Conservation (phyloP, 2,113 vertebrate species). For the Lamprologus lemairii region DNA sequence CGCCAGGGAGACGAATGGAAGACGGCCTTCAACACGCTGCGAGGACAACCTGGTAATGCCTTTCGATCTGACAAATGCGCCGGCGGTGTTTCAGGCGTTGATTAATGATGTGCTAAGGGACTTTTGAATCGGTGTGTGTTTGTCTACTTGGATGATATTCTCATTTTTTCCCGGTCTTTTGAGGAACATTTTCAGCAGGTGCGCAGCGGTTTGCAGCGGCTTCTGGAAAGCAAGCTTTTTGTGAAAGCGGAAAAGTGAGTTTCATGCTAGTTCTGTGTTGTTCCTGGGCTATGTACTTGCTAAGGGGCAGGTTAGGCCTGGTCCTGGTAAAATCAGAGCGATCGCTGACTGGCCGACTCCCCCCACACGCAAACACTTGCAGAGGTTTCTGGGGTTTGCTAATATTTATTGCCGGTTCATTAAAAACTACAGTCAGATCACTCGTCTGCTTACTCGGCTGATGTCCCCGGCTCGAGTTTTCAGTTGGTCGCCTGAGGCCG, state of each 20-base stretch:
- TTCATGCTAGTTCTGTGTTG: background rate
- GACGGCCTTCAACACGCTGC: rapidly evolving
- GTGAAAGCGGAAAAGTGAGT: background rate
- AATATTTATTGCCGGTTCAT: background rate
- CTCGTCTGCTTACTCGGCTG: rapidly evolving
- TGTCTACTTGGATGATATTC: no score
- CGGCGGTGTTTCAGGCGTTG: background rate
- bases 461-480: background rate
- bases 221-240: background rate
- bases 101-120: background rate
- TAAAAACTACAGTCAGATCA: background rate
- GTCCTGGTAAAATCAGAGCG: background rate
- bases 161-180: no score
- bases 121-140: background rate
- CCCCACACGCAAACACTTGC: background rate
- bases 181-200: background rate
- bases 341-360: background rate
- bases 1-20: background rate
- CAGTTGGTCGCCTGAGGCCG: rapidly evolving
- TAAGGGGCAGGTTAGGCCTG: background rate
- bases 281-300: background rate
- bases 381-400: background rate
- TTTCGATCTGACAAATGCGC: rapidly evolving
- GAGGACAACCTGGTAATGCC: background rate
- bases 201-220: rapidly evolving